Evolutionary conservation across 2,888 invertebrate species (phyloP).

Genomic region (Phortica okadai): DNA sequence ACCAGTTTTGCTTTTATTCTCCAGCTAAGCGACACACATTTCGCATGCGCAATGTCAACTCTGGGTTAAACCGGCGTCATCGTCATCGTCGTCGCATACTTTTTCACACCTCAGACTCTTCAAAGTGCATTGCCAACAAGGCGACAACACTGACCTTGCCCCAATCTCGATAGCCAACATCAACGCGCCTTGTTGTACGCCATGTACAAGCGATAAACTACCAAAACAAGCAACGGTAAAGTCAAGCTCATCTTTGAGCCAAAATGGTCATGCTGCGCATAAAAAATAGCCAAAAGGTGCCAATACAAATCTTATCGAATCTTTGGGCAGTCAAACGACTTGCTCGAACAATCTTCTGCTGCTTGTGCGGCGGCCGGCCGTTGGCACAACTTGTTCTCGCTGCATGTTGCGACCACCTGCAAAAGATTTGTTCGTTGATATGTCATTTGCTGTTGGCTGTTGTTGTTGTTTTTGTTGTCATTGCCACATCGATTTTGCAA

Average conservation of each 20-base stretch:
- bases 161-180: slow-evolving; percentile 50
- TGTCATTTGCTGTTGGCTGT: background rate
- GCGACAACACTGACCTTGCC: slow-evolving; percentile 60
- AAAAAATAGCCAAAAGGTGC: background rate
- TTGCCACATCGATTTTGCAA: background rate
- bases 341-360: background rate
- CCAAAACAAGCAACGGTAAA: slow-evolving; percentile 49
- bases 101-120: slow-evolving; percentile 17
- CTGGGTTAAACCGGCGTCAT: slow-evolving; percentile 2
- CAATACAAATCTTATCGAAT: slow-evolving; percentile 1
- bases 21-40: background rate
- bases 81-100: background rate
- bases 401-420: slow-evolving; percentile 8
- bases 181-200: background rate
- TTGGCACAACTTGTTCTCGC: slow-evolving; percentile 4
- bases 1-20: background rate
- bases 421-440: background rate
- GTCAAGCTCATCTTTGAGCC: slow-evolving; percentile 42
- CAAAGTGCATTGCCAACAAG: slow-evolving; percentile 29
- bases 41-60: slow-evolving; percentile 4
- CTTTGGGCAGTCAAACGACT: background rate
- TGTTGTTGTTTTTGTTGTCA: background rate
- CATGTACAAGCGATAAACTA: background rate
- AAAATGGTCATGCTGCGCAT: slow-evolving; percentile 19
- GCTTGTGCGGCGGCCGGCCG: background rate